Percentiles rank a stretch among this genome's conserved stretches.
phyloP scores from a whole-genome alignment of 2,888 invertebrate species.

The Campopleginae sp. region DNA sequence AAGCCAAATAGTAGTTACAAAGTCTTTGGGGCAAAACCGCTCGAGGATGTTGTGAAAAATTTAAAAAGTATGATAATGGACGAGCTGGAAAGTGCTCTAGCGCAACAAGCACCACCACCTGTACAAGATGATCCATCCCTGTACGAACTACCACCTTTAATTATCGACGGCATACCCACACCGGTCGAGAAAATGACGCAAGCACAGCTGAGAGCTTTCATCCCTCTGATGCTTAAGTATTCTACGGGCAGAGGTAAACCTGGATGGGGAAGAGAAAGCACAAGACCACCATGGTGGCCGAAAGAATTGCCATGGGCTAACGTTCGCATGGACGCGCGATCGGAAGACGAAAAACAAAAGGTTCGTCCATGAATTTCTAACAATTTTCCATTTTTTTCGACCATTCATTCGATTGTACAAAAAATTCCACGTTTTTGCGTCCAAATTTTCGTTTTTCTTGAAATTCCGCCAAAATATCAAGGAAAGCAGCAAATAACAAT shows the following conservation, averaged over 20 bases:
- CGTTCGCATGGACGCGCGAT: constrained; percentile 97
- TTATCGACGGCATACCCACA: constrained; percentile 98
- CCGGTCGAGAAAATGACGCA: constrained; percentile 99
- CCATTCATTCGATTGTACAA: not conserved
- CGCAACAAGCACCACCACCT: constrained; percentile 95
- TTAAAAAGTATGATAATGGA: constrained; percentile 96
- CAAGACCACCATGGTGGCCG: constrained; percentile 99
- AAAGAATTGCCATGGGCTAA: constrained; percentile 99
- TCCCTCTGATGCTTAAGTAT: constrained; percentile 98
- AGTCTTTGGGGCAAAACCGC: constrained; percentile 98
- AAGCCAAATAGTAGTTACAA: constrained; percentile 98
- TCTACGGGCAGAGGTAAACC: constrained; percentile 98
- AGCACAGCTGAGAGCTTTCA: constrained; percentile 97
- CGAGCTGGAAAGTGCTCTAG: constrained; percentile 96
- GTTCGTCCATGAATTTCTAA: constrained; percentile 84
- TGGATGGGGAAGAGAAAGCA: constrained; percentile 98
- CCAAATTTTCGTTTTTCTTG: not conserved
- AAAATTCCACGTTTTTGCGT: not conserved
- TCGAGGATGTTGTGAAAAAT: constrained; percentile 97
- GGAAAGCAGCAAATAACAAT: no score
- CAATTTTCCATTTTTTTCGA: not conserved
- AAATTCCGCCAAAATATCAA: not conserved
- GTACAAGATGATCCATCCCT: constrained; percentile 95
- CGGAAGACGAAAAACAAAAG: constrained; percentile 98
- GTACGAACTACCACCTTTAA: constrained; percentile 97